phyloP scores from a whole-genome alignment of 2,797 vertebrate species.

The Sebastes iracundus region DNA sequence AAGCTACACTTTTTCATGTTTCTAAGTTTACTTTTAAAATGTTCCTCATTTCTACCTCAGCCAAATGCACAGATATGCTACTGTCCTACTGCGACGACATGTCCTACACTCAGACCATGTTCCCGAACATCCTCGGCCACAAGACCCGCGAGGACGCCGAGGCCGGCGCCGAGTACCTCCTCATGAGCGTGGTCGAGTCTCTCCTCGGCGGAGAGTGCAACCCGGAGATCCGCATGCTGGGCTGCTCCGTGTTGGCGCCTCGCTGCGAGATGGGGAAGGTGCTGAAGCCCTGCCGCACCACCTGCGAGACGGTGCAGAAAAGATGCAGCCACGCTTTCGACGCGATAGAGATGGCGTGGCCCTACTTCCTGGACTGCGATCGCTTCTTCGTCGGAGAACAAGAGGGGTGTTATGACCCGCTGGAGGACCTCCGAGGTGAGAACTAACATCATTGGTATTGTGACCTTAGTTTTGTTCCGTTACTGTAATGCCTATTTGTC shows the following conservation, averaged over 20 bases:
- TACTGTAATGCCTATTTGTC: too few relatives aligned
- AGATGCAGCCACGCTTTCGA: conserved; percentile 88
- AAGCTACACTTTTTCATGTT: not conserved
- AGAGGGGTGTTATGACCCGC: conserved; percentile 91
- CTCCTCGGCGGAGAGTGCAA: conserved; percentile 90
- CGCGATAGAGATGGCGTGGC: conserved; percentile 95
- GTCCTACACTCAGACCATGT: conserved; percentile 85
- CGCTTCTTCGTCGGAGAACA: conserved; percentile 87
- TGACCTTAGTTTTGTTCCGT: not conserved
- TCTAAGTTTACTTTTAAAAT: not conserved
- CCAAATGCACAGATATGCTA: conserved; percentile 83
- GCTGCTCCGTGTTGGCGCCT: conserved; percentile 91
- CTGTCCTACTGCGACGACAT: conserved; percentile 89
- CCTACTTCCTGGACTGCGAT: conserved; percentile 94
- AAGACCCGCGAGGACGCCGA: conserved; percentile 84
- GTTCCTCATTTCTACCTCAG: conserved; percentile 62
- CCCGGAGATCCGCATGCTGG: conserved; percentile 90
- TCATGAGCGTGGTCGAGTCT: conserved; percentile 88
- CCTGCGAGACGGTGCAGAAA: conserved; percentile 84
- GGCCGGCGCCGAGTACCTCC: conserved; percentile 89
- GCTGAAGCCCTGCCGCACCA: conserved; percentile 85
- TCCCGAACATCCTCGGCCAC: conserved; percentile 90
- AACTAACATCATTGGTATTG: not conserved
- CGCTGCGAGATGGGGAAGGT: conserved; percentile 82
- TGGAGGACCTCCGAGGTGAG: conserved; percentile 89